Percentiles rank a stretch among this genome's conserved stretches.
Conservation (phyloP, 2,113 vertebrate species). For the Perccottus glenii region DNA sequence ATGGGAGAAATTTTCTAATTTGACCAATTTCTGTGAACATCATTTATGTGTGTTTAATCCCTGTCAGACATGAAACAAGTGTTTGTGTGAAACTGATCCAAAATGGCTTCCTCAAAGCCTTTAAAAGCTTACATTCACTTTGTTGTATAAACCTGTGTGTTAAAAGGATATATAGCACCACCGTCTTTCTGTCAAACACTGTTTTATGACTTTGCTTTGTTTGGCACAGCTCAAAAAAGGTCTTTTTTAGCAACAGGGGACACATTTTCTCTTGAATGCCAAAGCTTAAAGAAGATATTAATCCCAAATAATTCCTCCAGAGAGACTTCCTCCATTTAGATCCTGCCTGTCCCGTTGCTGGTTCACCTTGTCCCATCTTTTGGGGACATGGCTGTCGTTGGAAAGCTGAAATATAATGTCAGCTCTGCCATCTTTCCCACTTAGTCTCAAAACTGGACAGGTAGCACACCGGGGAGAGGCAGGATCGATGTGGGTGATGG, state of each 20-base stretch:
- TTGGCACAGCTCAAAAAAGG: constrained; percentile 11
- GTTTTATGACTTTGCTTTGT: constrained; percentile 10
- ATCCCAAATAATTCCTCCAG: constrained; percentile 41
- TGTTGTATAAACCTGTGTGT: constrained; percentile 47
- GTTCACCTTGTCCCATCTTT: constrained; percentile 63
- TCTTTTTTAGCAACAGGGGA: constrained; percentile 21
- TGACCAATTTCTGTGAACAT: neutral
- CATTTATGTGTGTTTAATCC: constrained; percentile 26
- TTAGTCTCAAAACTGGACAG: constrained; percentile 68
- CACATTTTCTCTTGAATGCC: constrained; percentile 47
- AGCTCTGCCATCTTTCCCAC: constrained; percentile 60
- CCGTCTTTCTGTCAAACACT: neutral
- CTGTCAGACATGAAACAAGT: constrained; percentile 24
- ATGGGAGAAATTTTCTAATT: too few relatives aligned
- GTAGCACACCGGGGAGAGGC: constrained; percentile 51
- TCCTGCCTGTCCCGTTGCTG: constrained; percentile 26
- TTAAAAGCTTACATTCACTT: constrained; percentile 51
- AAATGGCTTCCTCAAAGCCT: constrained; percentile 38
- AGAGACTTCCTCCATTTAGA: constrained; percentile 51
- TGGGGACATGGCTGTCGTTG: constrained; percentile 48
- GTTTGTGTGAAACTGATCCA: constrained; percentile 22
- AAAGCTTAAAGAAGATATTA: constrained; percentile 48
- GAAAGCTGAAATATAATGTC: constrained; percentile 63
- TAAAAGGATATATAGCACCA: constrained; percentile 34
- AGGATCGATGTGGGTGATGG: constrained; percentile 70